phyloP scores from a whole-genome alignment of 2,797 vertebrate species.

The Synanceia verrucosa region DNA sequence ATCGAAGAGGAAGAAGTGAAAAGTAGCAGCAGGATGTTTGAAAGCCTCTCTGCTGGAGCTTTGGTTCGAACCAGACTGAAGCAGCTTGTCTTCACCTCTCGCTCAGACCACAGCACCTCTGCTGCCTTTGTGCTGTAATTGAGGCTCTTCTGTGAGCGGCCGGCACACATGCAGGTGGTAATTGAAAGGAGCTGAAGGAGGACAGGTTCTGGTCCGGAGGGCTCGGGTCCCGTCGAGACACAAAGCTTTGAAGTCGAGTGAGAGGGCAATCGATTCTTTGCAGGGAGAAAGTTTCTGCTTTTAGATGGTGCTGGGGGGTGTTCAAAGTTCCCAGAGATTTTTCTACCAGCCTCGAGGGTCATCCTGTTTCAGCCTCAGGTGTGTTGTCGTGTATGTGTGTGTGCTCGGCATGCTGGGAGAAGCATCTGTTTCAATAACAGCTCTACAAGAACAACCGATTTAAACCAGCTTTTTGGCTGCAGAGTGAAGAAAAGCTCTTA shows the following conservation, averaged over 20 bases:
- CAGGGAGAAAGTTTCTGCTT: slow-evolving; percentile 17
- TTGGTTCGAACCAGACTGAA: neutral
- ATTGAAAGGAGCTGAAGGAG: slow-evolving; percentile 31
- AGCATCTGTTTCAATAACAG: neutral
- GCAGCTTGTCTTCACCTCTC: slow-evolving; percentile 18
- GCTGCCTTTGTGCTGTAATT: slow-evolving; percentile 15
- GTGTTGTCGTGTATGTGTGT: neutral
- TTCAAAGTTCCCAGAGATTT: slow-evolving; percentile 1
- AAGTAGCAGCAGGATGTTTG: neutral
- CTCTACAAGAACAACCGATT: neutral
- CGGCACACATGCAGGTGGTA: neutral
- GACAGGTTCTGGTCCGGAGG: slow-evolving; percentile 32
- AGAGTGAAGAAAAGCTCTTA: neutral
- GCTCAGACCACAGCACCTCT: neutral
- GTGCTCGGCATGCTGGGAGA: neutral
- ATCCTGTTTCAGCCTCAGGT: neutral
- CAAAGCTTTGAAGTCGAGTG: slow-evolving; percentile 22
- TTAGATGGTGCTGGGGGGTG: neutral
- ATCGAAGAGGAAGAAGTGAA: neutral
- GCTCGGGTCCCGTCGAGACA: neutral
- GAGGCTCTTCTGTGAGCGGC: neutral
- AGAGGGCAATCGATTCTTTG: slow-evolving; percentile 2
- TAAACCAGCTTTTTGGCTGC: neutral
- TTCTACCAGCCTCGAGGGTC: neutral
- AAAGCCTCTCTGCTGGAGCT: neutral